phyloP scores from a whole-genome alignment of 2,113 vertebrate species.

The Triplophysa siluroides region DNA sequence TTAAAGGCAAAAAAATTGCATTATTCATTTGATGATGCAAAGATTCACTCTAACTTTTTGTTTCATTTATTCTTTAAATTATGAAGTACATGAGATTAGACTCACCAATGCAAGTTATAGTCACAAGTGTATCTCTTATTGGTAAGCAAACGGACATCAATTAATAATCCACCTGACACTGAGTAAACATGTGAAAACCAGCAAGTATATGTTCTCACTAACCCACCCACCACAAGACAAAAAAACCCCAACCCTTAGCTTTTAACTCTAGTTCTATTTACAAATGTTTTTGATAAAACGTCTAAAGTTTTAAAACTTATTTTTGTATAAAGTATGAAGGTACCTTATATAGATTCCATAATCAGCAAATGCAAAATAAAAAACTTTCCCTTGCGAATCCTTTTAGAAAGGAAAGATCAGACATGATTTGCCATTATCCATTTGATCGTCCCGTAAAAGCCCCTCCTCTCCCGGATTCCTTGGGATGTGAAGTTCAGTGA shows the following conservation, averaged over 20 bases:
- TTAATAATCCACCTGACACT: constrained; percentile 7
- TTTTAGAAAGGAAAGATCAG: background rate
- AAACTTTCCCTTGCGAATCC: background rate
- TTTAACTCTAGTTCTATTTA: too few relatives aligned
- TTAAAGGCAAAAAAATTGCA: too few relatives aligned
- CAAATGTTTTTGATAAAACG: too few relatives aligned
- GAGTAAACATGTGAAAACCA: too few relatives aligned
- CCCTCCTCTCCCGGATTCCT: constrained; percentile 27
- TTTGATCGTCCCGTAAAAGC: constrained; percentile 22
- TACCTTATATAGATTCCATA: background rate
- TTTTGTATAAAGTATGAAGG: too few relatives aligned
- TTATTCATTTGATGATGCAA: too few relatives aligned
- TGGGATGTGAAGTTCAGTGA: constrained; percentile 35
- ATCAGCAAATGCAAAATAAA: background rate
- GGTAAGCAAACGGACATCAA: background rate
- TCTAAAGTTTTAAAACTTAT: too few relatives aligned
- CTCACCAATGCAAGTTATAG: background rate
- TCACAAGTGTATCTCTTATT: background rate
- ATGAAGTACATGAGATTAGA: background rate
- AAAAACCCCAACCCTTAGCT: too few relatives aligned
- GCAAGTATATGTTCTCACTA: too few relatives aligned
- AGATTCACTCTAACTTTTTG: too few relatives aligned
- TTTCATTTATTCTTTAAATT: too few relatives aligned
- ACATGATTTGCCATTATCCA: constrained; percentile 11
- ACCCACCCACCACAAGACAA: too few relatives aligned